These are phyloP conservation scores for Paramormyrops hopkinsi DNA, from an alignment of 2,797 vertebrate species.

Conservation along the genomic window DNA sequence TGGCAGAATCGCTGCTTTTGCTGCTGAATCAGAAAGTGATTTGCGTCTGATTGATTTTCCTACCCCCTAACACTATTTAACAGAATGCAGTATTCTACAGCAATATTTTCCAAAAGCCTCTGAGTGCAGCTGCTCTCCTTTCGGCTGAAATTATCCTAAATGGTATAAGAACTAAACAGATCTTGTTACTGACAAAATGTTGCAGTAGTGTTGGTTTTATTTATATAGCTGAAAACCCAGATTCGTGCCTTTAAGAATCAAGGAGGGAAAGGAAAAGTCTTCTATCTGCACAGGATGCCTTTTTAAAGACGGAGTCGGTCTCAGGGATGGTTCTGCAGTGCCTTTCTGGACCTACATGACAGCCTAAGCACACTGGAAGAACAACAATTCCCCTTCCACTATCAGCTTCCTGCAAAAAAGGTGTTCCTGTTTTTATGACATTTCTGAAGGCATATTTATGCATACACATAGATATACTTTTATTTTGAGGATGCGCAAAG, in stretches of 20 bases:
- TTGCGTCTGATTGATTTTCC: background rate
- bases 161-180: background rate
- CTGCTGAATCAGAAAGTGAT: slow-evolving; percentile 10
- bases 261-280: background rate
- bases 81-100: slow-evolving; percentile 1
- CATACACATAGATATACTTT: background rate
- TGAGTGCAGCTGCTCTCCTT: background rate
- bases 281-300: slow-evolving; percentile 41
- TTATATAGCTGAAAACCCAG: slow-evolving; percentile 42
- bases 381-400: background rate
- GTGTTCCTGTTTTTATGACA: background rate
- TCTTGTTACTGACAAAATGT: background rate
- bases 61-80: background rate
- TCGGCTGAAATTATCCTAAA: background rate
- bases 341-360: background rate
- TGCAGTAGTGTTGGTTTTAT: background rate
- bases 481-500: background rate
- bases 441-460: background rate
- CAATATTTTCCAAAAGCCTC: slow-evolving; percentile 3
- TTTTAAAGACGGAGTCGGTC: slow-evolving; percentile 51
- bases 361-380: background rate
- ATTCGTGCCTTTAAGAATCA: slow-evolving; percentile 63
- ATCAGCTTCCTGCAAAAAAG: background rate
- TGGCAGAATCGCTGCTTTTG: background rate
- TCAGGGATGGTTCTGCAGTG: slow-evolving; percentile 55